Base-by-base conservation (phyloP, 2,888 invertebrate species). In the Oscheius sp. region DNA sequence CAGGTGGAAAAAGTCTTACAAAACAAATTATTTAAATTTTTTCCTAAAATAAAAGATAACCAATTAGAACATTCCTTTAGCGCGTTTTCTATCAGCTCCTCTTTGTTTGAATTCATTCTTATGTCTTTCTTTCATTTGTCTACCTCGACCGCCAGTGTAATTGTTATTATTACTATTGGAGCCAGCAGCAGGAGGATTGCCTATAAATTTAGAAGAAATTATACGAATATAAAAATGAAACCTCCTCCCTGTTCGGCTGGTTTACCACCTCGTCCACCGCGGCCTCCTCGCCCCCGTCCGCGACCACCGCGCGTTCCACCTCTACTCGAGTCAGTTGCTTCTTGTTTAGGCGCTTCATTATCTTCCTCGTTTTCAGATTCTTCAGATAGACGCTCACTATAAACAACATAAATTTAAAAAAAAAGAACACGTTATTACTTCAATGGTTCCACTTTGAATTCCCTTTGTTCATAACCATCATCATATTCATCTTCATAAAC, bases 401-500 rank as follows among this genome's bases (percentile, higher is more conserved):
- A 58, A 70, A 56, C 53, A 0, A 1, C 7, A 46, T 49, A 16
- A 23, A n/a, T n/a, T n/a, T 49, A 12, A 18, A 70, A 70, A 59
- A 23, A 12, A 66, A 23, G 5, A 13, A 29, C n/a, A n/a, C n/a
- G 43, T 43, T 75, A 77, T 72, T 58, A 79, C 77, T 78, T 77
- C 49, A 83, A 56, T 13, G 78, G 73, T 35, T 81, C 81, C 16
- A 79, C 56, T 56, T 72, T 72, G 73, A 81, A 82, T 58, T 80
- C 79, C 46, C 76, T 74, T 64, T 74, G 72, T 43, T 85, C 85
- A 41, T 71, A 82, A n/a, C 80, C 84, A 69, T 85, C 85, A 72
- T 85, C 84, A 49, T 85, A 85, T 58, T 85, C 85, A 58, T 85
- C 85, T 53, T 83, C 74, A 73, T 82, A 84, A 3, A 75, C 41